Percentiles rank a stretch among this genome's conserved stretches.
Evolutionary conservation across 2,888 invertebrate species (phyloP).

Genomic region (Trissoscelio sp.): DNA sequence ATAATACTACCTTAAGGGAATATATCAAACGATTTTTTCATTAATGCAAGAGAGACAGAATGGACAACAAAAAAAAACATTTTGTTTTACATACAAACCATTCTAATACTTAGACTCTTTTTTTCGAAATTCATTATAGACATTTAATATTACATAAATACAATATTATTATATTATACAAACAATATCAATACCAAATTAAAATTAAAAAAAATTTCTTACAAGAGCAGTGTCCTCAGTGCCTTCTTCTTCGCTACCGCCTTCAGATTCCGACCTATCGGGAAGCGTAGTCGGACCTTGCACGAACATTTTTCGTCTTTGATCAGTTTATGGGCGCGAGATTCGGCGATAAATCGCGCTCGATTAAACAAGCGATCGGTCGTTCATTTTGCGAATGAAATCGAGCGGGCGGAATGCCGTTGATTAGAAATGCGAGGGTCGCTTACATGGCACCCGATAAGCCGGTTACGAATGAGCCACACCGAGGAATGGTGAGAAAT

Average conservation of each 20-base stretch:
- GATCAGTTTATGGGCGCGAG: not conserved
- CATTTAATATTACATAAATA: too few species aligned
- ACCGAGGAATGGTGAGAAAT: conserved; percentile 32
- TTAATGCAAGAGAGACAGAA: too few species aligned
- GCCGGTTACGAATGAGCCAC: conserved; percentile 56
- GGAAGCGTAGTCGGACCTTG: conserved; percentile 75
- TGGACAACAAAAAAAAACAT: too few species aligned
- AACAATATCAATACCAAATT: too few species aligned
- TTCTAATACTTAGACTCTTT: too few species aligned
- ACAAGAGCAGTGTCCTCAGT: conserved; percentile 79
- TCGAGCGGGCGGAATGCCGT: conserved; percentile 20
- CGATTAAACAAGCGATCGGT: conserved; percentile 10
- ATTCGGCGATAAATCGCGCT: conserved; percentile 5
- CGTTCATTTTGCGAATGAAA: not conserved
- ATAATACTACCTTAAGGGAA: too few species aligned
- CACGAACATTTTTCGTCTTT: conserved; percentile 78
- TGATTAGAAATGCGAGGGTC: conserved; percentile 30
- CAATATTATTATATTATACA: too few species aligned
- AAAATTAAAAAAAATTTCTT: conserved; percentile 71
- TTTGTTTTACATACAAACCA: too few species aligned
- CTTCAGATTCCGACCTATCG: conserved; percentile 77
- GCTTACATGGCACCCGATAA: conserved; percentile 28
- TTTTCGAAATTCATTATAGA: too few species aligned
- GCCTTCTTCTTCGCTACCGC: conserved; percentile 79
- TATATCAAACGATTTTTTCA: too few species aligned